phyloP scores from a whole-genome alignment of 1,140 invertebrate species.

The Palaemon carinicauda region DNA sequence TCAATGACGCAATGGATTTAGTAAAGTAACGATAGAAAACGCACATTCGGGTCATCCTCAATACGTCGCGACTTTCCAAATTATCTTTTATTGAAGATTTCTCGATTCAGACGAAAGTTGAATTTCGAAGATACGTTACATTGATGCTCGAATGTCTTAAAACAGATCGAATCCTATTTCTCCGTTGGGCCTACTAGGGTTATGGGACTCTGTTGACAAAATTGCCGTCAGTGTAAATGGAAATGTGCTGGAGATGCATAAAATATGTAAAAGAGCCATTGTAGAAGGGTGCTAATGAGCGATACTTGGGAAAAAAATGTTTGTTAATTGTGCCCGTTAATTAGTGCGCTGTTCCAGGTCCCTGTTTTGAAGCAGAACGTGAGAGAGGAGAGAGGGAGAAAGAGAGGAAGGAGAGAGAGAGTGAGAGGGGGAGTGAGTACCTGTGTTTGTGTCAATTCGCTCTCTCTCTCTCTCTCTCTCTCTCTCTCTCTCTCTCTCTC shows the following conservation, averaged over 20 bases:
- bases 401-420: not conserved
- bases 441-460: not conserved
- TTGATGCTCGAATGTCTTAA: not conserved
- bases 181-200: not conserved
- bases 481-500: not conserved
- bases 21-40: too few relatives aligned
- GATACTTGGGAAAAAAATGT: slow-evolving; percentile 50
- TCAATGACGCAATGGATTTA: too few relatives aligned
- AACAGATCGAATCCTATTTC: not conserved
- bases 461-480: not conserved
- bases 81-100: too few relatives aligned
- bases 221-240: slow-evolving; percentile 57
- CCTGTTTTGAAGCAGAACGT: not conserved
- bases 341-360: slow-evolving; percentile 12
- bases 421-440: too few relatives aligned
- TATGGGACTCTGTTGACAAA: slow-evolving; percentile 51
- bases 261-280: slow-evolving; percentile 52
- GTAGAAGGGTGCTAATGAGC: slow-evolving; percentile 53
- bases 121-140: too few relatives aligned
- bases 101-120: too few relatives aligned
- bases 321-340: slow-evolving; percentile 56
- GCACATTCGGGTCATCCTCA: too few relatives aligned
- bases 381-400: not conserved
- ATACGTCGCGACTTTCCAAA: too few relatives aligned
- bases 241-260: slow-evolving; percentile 57